A percentile compares a stretch with the other conserved stretches of the same genome.
phyloP scores from a whole-genome alignment of 2,888 invertebrate species.

The Plebejus anna region DNA sequence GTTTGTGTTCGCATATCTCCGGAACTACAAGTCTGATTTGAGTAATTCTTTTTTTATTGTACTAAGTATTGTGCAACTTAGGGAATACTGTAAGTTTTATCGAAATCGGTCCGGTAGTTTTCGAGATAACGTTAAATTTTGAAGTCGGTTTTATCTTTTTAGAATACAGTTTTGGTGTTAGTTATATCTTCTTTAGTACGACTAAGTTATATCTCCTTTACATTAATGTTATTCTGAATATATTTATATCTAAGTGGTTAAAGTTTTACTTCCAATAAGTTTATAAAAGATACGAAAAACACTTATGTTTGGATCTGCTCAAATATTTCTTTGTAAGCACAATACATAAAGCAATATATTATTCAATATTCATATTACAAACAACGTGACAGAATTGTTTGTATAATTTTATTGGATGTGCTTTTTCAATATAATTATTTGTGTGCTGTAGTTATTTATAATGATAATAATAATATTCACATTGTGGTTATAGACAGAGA shows the following conservation, averaged over 20 bases:
- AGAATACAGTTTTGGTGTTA: no score
- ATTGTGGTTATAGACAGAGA: neutral
- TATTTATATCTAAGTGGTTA: neutral
- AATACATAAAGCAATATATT: neutral
- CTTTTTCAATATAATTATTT: neutral
- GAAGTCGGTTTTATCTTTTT: no score
- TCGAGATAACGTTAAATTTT: no score
- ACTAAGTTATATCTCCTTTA: constrained; percentile 12
- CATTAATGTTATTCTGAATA: neutral
- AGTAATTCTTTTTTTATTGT: no score
- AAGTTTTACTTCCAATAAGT: neutral
- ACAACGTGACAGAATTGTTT: neutral
- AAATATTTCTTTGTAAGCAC: neutral
- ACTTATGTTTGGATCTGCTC: neutral
- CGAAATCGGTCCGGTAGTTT: no score
- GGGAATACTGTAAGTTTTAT: no score
- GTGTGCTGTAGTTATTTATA: neutral
- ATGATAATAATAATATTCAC: neutral
- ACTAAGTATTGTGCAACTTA: no score
- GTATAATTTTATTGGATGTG: neutral
- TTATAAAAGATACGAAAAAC: neutral
- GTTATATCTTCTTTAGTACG: no score
- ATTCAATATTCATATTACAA: neutral
- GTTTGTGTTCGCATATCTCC: constrained; percentile 40
- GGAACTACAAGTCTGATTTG: no score